Conservation (phyloP, 2,888 invertebrate species). For the Thalpophila matura region DNA sequence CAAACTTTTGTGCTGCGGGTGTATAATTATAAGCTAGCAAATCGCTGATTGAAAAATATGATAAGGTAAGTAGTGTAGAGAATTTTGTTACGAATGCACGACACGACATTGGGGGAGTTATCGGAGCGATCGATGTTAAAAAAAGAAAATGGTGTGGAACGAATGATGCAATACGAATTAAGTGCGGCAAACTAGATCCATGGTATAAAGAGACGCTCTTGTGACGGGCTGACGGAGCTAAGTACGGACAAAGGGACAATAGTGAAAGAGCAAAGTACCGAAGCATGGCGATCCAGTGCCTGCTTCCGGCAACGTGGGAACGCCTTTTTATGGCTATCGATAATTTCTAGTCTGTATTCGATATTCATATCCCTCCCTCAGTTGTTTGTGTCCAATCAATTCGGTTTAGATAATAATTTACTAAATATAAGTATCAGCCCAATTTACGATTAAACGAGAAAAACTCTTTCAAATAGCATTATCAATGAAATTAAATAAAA, state of each 20-base stretch:
- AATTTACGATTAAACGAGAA: not conserved
- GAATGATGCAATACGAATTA: slow-evolving; percentile 85
- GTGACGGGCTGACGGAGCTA: slow-evolving; percentile 81
- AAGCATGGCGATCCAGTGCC: slow-evolving; percentile 85
- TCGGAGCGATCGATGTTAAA: slow-evolving; percentile 73
- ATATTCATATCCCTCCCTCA: slow-evolving; percentile 62
- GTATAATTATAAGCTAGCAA: slow-evolving; percentile 64
- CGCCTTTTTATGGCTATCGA: slow-evolving; percentile 79
- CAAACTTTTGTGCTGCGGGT: slow-evolving; percentile 47
- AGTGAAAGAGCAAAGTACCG: slow-evolving; percentile 86
- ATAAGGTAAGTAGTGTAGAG: slow-evolving; percentile 65
- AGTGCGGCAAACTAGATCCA: slow-evolving; percentile 85
- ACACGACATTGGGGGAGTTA: slow-evolving; percentile 70
- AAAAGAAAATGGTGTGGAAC: slow-evolving; percentile 81
- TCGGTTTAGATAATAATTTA: slow-evolving; percentile 8
- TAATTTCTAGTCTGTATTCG: slow-evolving; percentile 74
- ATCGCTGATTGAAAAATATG: slow-evolving; percentile 63
- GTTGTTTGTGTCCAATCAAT: slow-evolving; percentile 29
- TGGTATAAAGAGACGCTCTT: slow-evolving; percentile 81
- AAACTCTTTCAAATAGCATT: not conserved
- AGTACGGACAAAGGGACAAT: slow-evolving; percentile 86
- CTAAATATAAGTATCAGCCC: not conserved
- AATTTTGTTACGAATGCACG: slow-evolving; percentile 67
- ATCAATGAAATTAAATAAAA: no score
- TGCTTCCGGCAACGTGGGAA: slow-evolving; percentile 88